Conservation (phyloP, 2,113 vertebrate genomes). For the Campylomormyrus numenius region DNA sequence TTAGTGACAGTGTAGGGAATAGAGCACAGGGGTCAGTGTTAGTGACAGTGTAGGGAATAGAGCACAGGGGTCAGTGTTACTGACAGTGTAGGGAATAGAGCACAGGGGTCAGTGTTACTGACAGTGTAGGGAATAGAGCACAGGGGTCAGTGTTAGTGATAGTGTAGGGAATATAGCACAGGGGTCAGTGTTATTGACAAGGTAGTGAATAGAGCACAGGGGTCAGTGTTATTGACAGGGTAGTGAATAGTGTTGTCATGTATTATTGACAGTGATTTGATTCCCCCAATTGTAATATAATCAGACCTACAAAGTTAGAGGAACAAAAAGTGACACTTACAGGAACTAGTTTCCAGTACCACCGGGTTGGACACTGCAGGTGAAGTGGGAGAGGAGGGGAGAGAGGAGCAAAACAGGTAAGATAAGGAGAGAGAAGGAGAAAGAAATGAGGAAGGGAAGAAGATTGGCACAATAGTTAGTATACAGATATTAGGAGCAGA, state of each 20-base stretch:
- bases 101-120: neutral
- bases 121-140: neutral
- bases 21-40: neutral
- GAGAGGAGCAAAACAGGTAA: constrained; percentile 18
- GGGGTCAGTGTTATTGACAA: neutral
- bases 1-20: neutral
- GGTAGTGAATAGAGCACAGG: neutral
- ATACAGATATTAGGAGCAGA: neutral
- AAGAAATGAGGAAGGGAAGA: constrained; percentile 12
- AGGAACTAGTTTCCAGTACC: constrained; percentile 31
- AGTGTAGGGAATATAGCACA: neutral
- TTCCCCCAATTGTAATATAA: neutral
- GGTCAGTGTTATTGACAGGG: neutral
- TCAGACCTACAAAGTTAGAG: neutral
- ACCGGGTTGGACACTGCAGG: constrained; percentile 50
- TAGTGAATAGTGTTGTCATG: neutral
- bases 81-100: neutral
- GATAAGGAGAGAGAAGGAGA: constrained; percentile 19
- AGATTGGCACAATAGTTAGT: neutral
- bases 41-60: neutral
- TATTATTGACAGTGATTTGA: neutral
- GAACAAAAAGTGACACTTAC: constrained; percentile 17
- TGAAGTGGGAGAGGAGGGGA: constrained; percentile 22
- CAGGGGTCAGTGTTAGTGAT: neutral
- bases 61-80: neutral